Evolutionary conservation across 1,140 invertebrate species (phyloP), one percentile per base, ranked within the genome.

Genomic region (Sinella curviseta): DNA sequence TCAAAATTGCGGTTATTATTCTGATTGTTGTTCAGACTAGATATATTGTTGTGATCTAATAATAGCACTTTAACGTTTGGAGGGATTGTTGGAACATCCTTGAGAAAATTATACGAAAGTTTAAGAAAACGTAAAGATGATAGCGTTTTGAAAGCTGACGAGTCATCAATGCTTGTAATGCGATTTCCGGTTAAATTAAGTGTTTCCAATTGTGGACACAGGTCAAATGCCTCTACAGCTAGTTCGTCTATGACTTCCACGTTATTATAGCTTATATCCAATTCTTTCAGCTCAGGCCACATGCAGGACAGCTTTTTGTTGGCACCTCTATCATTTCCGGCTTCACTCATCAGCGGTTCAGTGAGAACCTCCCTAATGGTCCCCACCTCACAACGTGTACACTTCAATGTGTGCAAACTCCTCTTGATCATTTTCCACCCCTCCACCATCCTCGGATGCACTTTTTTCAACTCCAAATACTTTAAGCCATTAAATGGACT

Each of bases 51-150:
- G 33, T 84, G 80, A 35, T 77, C 33, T 14, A 84, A 35, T 2
- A 81, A 76, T 26, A 84, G 77, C 73, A 80, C 65, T 48, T 81
- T 82, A 16, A 81, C 24, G 73, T 84, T 84, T 36, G 81, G 83
- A 33, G 83, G 83, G n/a, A 80, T 54, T 4, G 78, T 77, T 31
- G 83, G 83, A 31, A 84, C 33, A 26, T 54, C 36, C 60, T 76
- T 82, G 17, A 84, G 57, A 55, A 82, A 54, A 74, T 84, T 84
- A 65, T 81, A 84, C 65, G 80, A 79, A 33, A 84, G 78, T 26
- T 84, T 84, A 30, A 83, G 54, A 20, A n/a, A n/a, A 79, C 74
- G 31, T 78, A 60, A 39, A 84, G 73, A 39, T 33, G 36, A 70
- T 57, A 74, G 14, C n/a, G 80, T 20, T 1, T 77, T 77, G 74